phyloP scores from a whole-genome alignment of 1,140 invertebrate species.

The Cydia pomonella region DNA sequence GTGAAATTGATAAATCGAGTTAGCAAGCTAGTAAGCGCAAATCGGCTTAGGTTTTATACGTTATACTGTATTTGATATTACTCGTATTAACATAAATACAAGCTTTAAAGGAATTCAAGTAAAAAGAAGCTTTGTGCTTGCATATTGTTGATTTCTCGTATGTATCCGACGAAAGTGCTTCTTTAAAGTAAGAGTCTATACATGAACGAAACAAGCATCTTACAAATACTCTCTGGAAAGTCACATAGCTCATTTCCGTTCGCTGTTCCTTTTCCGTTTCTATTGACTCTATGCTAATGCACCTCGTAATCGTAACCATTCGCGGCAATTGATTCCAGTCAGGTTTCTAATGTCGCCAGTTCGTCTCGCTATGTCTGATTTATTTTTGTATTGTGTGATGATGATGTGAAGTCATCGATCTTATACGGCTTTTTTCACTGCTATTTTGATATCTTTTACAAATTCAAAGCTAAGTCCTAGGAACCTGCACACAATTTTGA shows the following conservation, averaged over 20 bases:
- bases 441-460: background rate
- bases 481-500: background rate
- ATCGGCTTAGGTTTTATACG: background rate
- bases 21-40: background rate
- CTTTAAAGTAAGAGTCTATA: background rate
- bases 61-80: too few species aligned
- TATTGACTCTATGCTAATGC: slow-evolving; percentile 27
- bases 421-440: background rate
- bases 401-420: background rate
- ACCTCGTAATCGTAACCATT: slow-evolving; percentile 16
- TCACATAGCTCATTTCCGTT: slow-evolving; percentile 10
- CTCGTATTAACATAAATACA: too few species aligned
- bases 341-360: slow-evolving; percentile 5
- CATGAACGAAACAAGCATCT: background rate
- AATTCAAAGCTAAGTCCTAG: background rate
- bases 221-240: background rate
- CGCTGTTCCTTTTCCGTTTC: slow-evolving; percentile 25
- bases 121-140: background rate
- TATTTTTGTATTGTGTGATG: slow-evolving; percentile 13
- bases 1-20: background rate
- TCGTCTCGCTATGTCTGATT: background rate
- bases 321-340: slow-evolving; percentile 10
- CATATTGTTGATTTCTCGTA: too few species aligned
- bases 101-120: too few species aligned
- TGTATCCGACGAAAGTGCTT: background rate